These are phyloP conservation scores for Drosophila oshimai DNA, from an alignment of 1,140 invertebrate genomes.

Conservation along the genomic window DNA sequence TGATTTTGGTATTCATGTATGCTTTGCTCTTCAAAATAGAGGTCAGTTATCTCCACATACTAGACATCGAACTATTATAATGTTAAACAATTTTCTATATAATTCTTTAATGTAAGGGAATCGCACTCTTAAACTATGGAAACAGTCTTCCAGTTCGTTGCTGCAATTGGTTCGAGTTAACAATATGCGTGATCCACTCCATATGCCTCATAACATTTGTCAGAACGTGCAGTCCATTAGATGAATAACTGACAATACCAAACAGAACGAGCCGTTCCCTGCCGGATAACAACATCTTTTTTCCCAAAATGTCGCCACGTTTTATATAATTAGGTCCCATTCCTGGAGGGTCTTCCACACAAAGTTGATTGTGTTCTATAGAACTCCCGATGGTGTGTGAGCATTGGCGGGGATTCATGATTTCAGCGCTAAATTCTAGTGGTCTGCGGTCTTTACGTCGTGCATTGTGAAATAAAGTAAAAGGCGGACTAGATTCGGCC, in stretches of 20 bases:
- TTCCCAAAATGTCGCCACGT: background rate
- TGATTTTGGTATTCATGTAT: too few relatives aligned
- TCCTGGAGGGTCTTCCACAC: background rate
- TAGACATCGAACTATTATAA: too few relatives aligned
- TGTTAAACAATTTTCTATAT: too few relatives aligned
- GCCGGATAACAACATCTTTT: accelerated
- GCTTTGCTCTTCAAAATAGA: too few relatives aligned
- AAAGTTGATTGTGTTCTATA: background rate
- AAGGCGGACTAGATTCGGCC: too few relatives aligned
- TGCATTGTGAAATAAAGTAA: background rate
- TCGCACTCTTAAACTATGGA: background rate
- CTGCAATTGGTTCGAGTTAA: background rate
- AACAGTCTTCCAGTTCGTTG: background rate
- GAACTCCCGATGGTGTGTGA: background rate
- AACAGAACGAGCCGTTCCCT: background rate
- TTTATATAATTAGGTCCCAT: too few relatives aligned
- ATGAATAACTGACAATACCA: background rate
- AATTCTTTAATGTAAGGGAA: too few relatives aligned
- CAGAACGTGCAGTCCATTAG: background rate
- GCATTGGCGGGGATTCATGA: background rate
- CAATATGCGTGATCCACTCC: background rate
- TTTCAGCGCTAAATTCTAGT: background rate
- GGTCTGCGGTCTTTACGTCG: accelerated
- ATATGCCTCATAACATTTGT: background rate
- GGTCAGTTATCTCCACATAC: too few relatives aligned